Evolutionary conservation across 2,797 vertebrate species (phyloP).

Genomic region (Oreochromis grahami): DNA sequence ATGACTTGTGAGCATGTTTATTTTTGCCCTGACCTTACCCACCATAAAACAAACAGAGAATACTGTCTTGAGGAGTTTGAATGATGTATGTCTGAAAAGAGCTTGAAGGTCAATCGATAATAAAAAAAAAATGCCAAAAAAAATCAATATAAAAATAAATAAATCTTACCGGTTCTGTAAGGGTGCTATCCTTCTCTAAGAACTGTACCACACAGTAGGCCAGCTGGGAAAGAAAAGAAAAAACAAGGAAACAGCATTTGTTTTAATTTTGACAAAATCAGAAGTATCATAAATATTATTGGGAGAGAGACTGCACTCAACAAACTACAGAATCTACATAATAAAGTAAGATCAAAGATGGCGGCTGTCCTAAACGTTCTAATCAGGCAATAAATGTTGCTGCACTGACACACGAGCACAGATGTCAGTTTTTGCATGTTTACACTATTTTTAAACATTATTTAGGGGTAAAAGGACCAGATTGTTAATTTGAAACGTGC

Average conservation of each 20-base stretch:
- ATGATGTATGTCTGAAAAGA: not conserved
- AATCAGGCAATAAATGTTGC: not conserved
- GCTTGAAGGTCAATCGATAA: not conserved
- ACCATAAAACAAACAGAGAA: not conserved
- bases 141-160: not conserved
- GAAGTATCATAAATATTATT: not conserved
- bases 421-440: not conserved
- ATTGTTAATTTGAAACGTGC: not conserved
- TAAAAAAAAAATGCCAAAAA: not conserved
- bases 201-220: constrained; percentile 99
- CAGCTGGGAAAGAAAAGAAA: constrained; percentile 73
- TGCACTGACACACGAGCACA: not conserved
- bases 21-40: not conserved
- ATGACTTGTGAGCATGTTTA: not conserved
- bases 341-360: not conserved
- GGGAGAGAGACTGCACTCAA: not conserved
- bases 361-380: not conserved
- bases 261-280: not conserved
- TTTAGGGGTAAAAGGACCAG: not conserved
- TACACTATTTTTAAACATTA: not conserved
- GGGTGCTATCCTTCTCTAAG: constrained; percentile 98
- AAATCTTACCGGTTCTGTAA: constrained; percentile 92
- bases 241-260: not conserved
- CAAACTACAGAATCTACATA: not conserved
- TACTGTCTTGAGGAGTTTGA: not conserved